A percentile compares a stretch with the other conserved stretches of the same genome.
These are phyloP conservation scores for Chaetodon trifasciatus DNA, from an alignment of 2,797 vertebrate genomes.

Conservation along the genomic window DNA sequence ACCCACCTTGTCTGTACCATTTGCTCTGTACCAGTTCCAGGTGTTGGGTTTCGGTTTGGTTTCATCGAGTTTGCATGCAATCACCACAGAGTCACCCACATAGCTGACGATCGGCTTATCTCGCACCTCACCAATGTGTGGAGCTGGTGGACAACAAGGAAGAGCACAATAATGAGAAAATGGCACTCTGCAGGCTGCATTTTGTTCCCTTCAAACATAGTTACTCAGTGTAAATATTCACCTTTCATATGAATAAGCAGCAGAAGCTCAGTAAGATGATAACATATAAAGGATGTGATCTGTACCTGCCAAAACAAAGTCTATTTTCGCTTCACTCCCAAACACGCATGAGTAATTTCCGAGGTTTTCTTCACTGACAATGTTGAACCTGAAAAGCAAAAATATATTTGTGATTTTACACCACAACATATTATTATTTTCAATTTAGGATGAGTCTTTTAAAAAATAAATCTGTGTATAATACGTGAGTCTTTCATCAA, in stretches of 20 bases:
- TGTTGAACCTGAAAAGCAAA: slow-evolving; percentile 70
- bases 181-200: not conserved
- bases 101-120: slow-evolving; percentile 89
- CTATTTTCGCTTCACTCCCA: slow-evolving; percentile 58
- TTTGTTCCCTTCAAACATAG: not conserved
- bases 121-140: slow-evolving; percentile 78
- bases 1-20: slow-evolving; percentile 87
- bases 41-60: slow-evolving; percentile 61
- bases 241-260: not conserved
- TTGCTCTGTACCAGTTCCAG: slow-evolving; percentile 90
- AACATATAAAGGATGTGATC: not conserved
- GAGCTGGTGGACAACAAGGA: slow-evolving; percentile 79
- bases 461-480: not conserved
- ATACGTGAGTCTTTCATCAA: not conserved
- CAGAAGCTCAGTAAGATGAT: not conserved
- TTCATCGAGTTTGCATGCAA: slow-evolving; percentile 84
- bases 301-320: slow-evolving; percentile 81
- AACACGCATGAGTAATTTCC: slow-evolving; percentile 84
- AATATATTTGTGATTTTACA: not conserved
- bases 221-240: not conserved
- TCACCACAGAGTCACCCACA: slow-evolving; percentile 82
- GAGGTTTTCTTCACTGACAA: slow-evolving; percentile 66
- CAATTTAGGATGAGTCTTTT: no score
- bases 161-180: not conserved
- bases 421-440: not conserved